A percentile compares a stretch with the other conserved stretches of the same genome.
Evolutionary conservation across 64 coral and sea anemone genomes (phyloP).

Genomic region (Anthopleura sola): DNA sequence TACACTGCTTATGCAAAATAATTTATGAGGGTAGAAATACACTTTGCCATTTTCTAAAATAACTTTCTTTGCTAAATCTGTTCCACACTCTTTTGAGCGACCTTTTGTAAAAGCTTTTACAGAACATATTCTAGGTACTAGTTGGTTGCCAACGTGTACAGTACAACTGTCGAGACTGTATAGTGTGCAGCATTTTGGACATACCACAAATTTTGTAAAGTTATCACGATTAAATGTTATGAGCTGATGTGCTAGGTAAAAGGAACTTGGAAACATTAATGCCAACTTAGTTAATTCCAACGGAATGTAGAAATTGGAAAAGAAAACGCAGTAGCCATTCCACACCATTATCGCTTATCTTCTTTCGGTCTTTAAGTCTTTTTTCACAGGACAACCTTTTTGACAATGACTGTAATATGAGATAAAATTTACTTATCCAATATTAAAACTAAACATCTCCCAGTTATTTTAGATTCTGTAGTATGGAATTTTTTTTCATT

Average conservation of each 20-base stretch:
- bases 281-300: slow-evolving; percentile 13
- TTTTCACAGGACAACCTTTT: too few relatives aligned
- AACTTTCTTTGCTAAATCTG: slow-evolving; percentile 20
- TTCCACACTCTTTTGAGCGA: slow-evolving; percentile 13
- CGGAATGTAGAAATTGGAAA: slow-evolving; percentile 32
- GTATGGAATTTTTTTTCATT: too few relatives aligned
- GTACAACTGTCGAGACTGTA: slow-evolving; percentile 30
- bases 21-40: slow-evolving; percentile 25
- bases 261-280: slow-evolving; percentile 45
- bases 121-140: neutral
- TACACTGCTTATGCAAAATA: slow-evolving; percentile 27
- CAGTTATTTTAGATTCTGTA: too few relatives aligned
- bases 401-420: too few relatives aligned
- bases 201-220: slow-evolving; percentile 52
- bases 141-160: slow-evolving; percentile 5
- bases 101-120: neutral
- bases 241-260: slow-evolving; percentile 26
- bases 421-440: too few relatives aligned
- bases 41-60: neutral
- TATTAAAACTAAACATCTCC: too few relatives aligned
- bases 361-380: too few relatives aligned
- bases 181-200: slow-evolving; percentile 34
- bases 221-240: slow-evolving; percentile 7
- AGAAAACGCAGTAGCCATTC: slow-evolving; percentile 65
- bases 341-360: slow-evolving; percentile 56